Conservation (phyloP, 1,140 invertebrate genomes). For the Drosophila teissieri region DNA sequence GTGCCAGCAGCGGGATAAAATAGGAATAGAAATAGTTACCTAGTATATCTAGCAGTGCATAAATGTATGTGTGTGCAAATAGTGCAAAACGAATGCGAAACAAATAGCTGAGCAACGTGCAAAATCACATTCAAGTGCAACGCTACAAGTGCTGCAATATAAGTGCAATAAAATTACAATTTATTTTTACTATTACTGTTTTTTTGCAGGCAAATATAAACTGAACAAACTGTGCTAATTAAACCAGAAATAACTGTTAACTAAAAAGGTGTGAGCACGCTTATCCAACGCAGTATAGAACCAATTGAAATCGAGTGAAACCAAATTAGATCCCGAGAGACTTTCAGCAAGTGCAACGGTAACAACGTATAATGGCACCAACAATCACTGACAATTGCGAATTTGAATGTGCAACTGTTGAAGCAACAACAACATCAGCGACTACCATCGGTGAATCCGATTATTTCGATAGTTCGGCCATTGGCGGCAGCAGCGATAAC, state of each 20-base stretch:
- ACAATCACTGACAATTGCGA: conserved; percentile 84
- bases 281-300: conserved; percentile 9
- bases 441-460: conserved; percentile 42
- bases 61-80: conserved; percentile 33
- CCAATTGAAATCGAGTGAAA: conserved; percentile 37
- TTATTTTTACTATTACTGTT: conserved; percentile 11
- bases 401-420: conserved; percentile 84
- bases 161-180: conserved; percentile 3
- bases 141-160: conserved; percentile 1
- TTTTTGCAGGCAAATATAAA: conserved; percentile 50
- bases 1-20: conserved; percentile 59
- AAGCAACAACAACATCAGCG: conserved; percentile 57
- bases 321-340: conserved; percentile 53
- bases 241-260: conserved; percentile 33
- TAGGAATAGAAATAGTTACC: conserved; percentile 27
- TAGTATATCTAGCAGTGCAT: conserved; percentile 40
- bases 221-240: conserved; percentile 53
- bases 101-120: conserved; percentile 26
- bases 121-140: conserved; percentile 45
- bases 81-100: conserved; percentile 35
- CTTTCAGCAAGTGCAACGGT: conserved; percentile 75
- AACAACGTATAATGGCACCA: conserved; percentile 84
- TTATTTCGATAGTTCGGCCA: conserved; percentile 40
- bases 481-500: conserved; percentile 13
- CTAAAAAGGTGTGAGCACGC: conserved; percentile 25